Evolutionary conservation across 2,113 vertebrate genomes (phyloP), one percentile per base, ranked within the genome.

Genomic region (Lagenorhynchus albirostris): DNA sequence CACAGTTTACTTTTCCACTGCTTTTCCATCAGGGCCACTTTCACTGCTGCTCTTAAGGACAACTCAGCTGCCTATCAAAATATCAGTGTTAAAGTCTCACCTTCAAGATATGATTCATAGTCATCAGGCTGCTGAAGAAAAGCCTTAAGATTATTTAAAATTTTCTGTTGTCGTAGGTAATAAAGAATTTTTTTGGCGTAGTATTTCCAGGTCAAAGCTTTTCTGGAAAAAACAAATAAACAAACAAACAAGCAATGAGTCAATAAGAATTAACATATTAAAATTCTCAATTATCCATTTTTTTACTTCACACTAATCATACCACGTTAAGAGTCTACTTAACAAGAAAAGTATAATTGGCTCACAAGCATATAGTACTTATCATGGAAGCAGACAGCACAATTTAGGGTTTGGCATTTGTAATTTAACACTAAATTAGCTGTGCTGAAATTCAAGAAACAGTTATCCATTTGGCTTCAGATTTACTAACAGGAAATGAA

Each of bases 141-240:
- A 3, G 97, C 98, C 98, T 99, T 99, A 94, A 99, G 98, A 89
- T 99, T 99, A 96, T 99, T 99, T 82, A 99, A 83, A 47, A 99
- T 99, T 53, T 99, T 99, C 98, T 99, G 99, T 50, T 99, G 99
- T 58, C 99, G 99, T 81, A 99, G 99, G 98, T 99, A 99, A 98
- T 99, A 99, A 23, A 99, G 99, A 92, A 99, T 99, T 99, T 99
- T 99, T 99, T 99, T 99, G 97, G 99, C 99, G 97, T 99, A 99
- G 98, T 99, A 99, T 97, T 99, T 99, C 99, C 99, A 98, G 6
- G 99, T 99, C 98, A 99, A 98, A 91, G 99, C 99, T 99, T 99
- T 99, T 98, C 99, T 99, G 98, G 67, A 94, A 92, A 47, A 95
- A 95, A 76, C 15, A 96, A 94, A 97, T 55, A 95, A 94, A 94